A percentile compares a stretch with the other conserved stretches of the same genome.
Evolutionary conservation across 1,140 invertebrate species (phyloP).

Genomic region (Eriocheir sinensis): DNA sequence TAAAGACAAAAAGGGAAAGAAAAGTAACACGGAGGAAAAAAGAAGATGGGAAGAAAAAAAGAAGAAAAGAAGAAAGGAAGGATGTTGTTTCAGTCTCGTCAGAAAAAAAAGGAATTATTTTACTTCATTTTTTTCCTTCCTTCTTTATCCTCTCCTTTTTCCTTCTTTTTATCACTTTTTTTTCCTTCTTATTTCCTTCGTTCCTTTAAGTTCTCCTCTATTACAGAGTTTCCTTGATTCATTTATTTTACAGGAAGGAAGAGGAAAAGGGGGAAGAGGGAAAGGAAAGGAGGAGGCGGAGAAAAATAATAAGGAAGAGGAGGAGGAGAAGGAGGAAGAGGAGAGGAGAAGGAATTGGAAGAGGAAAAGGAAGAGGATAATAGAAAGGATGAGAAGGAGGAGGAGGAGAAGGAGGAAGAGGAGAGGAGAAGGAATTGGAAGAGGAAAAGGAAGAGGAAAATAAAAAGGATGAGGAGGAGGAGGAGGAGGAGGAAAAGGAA

Average conservation of each 20-base stretch:
- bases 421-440: not conserved
- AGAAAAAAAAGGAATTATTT: not conserved
- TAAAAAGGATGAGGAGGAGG: not conserved
- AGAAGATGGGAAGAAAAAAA: not conserved
- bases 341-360: not conserved
- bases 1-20: not conserved
- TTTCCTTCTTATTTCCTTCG: not conserved
- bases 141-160: not conserved
- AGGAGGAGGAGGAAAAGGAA: not conserved
- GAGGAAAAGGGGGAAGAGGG: not conserved
- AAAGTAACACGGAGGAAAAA: too few relatives aligned
- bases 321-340: too few relatives aligned
- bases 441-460: not conserved
- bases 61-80: not conserved
- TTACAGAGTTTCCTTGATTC: not conserved
- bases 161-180: conserved; percentile 33
- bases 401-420: not conserved
- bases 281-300: not conserved
- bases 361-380: not conserved
- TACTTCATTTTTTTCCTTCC: not conserved
- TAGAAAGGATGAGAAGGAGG: not conserved
- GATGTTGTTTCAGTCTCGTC: too few relatives aligned
- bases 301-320: not conserved
- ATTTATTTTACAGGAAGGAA: not conserved
- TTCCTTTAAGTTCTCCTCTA: not conserved